Base-by-base conservation (phyloP, 2,113 vertebrate species). In the Pelusios castaneus region DNA sequence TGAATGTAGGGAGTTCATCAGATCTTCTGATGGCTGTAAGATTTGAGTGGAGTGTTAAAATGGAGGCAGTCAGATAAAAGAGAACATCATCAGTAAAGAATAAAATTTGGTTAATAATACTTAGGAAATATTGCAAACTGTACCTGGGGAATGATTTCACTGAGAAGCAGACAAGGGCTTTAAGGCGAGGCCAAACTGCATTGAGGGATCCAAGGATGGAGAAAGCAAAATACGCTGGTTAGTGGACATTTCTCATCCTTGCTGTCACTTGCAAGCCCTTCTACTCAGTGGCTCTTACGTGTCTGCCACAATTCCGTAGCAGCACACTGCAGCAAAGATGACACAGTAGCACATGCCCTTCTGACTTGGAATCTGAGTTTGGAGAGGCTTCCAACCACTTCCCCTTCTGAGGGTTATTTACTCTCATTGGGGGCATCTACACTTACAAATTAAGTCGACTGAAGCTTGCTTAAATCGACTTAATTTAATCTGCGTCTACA, bases 271-370 rank as follows among this genome's bases (percentile, higher is more conserved):
- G 8, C 43, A 82, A 89, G 43, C 47, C n/a, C 14, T 80, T 89
- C 29, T 51, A 3, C 10, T 9, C 0, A 0, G 9, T 84, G 43
- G 11, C 22, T 89, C 90, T 77, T 79, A 79, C 43, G 41, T 10
- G 11, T 49, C 86, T 92, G 43, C 31, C n/a, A 79, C n/a, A 49
- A 29, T 5, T 25, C 29, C 21, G 24, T 41, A 83, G 77, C 3
- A 4, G 5, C 47, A 76, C 38, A 76, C 24, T 24, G 25, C 12
- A 24, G 7, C 14, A 76, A 38, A 87, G 17, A 89, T 85, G 67
- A 73, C 0, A 0, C 25, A 83, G 25, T 5, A 88, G 16, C 0
- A 0, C 60, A 7, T 75, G 76, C 16, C 12, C 73, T 63, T 80
- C 58, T 73, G 63, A 19, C 45, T 55, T 38, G 17, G 27, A 91